A percentile compares a stretch with the other conserved stretches of the same genome.
Evolutionary conservation across 2,888 invertebrate species (phyloP).

Genomic region (Dascillus cervinus): DNA sequence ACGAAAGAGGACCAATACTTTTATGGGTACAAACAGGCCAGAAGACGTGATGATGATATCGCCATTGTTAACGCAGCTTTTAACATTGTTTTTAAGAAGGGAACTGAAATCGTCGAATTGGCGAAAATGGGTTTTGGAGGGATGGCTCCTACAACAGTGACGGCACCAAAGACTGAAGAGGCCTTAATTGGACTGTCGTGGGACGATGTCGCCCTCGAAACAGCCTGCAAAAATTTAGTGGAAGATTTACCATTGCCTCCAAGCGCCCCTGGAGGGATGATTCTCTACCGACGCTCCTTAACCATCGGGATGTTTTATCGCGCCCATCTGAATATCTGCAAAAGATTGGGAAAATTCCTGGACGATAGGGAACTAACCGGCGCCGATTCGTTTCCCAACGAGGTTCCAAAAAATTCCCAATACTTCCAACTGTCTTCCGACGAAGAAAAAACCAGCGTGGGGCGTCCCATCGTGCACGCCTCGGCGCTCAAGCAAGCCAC

Average conservation of each 20-base stretch:
- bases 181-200: slow-evolving; percentile 27
- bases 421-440: slow-evolving; percentile 53
- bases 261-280: slow-evolving; percentile 63
- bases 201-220: slow-evolving; percentile 39
- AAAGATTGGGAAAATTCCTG: slow-evolving; percentile 37
- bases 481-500: slow-evolving; percentile 84
- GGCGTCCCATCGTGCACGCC: slow-evolving; percentile 70
- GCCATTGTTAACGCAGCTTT: slow-evolving; percentile 88
- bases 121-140: slow-evolving; percentile 81
- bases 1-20: slow-evolving; percentile 63
- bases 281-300: slow-evolving; percentile 55
- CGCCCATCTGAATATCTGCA: slow-evolving; percentile 55
- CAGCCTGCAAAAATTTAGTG: slow-evolving; percentile 54
- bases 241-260: slow-evolving; percentile 70
- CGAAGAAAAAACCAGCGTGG: slow-evolving; percentile 59
- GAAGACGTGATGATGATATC: slow-evolving; percentile 89
- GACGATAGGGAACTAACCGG: slow-evolving; percentile 48
- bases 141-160: slow-evolving; percentile 80
- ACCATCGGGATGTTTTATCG: slow-evolving; percentile 68
- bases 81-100: slow-evolving; percentile 56
- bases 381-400: slow-evolving; percentile 50
- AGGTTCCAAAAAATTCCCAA: slow-evolving; percentile 61
- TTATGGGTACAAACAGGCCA: slow-evolving; percentile 84
- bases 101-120: slow-evolving; percentile 35
- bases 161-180: slow-evolving; percentile 44